Base-by-base conservation (phyloP, 1,140 invertebrate genomes). In the Drosophila setifemur region DNA sequence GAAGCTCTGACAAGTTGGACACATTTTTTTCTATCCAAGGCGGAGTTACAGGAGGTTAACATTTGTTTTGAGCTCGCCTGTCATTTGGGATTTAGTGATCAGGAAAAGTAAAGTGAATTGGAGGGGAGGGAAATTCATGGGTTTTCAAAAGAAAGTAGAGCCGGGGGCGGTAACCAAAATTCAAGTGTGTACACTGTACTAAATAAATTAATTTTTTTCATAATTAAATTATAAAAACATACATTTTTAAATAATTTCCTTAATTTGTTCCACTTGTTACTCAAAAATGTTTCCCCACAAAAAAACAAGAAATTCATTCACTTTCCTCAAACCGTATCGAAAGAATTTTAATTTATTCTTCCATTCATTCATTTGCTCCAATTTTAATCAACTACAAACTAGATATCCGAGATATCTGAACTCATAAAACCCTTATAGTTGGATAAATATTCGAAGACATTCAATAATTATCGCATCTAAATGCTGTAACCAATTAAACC, bases 401-500 rank as follows among this genome's bases (percentile, higher is more conserved):
- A 70, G 53, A 28, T 26, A 26, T 50, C 28, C 23, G 16, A 43
- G 45, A 37, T 18, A 53, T 45, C 14, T 31, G 18, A 18, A 14
- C 12, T 12, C 39, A 14, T 48, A 26, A 58, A 48, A 49, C 16
- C 12, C 54, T 11, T 12, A 45, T 9, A 49, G 25, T 70, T 70
- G 19, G 42, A 55, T 68, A 37, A 43, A 68, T 69, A 55, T 67
- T 67, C 45, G 28, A 67, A 42, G 16, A 40, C 28, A 33, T 68
- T 55, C 66, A 40, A 79, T 82, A 82, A 76, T 82, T 73, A 83
- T 70, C 39, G 50, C 52, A 77, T 73, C 70, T 69, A 75, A 76
- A 79, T 72, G 49, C 75, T 79, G 70, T 74, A 79, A 58, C 74
- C 74, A 79, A 83, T 85, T 78, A 83, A 85, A 85, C 60, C 72